A percentile compares a stretch with the other conserved stretches of the same genome.
Evolutionary conservation across 2,888 invertebrate species (phyloP).

Genomic region (Noctua pronuba): DNA sequence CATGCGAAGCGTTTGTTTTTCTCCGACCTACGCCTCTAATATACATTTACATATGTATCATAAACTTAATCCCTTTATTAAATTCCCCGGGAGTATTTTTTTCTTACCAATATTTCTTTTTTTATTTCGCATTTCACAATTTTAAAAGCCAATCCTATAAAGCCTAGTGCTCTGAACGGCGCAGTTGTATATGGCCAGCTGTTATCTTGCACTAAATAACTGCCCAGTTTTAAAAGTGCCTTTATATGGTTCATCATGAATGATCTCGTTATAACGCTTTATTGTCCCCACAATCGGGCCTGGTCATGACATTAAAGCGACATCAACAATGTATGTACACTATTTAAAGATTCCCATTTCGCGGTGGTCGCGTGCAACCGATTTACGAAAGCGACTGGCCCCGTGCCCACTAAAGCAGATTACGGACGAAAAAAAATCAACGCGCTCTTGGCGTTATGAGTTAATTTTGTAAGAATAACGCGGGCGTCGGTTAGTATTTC

Average conservation of each 20-base stretch:
- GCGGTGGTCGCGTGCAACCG: conserved; percentile 86
- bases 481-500: conserved; percentile 85
- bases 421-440: conserved; percentile 87
- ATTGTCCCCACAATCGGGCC: conserved; percentile 86
- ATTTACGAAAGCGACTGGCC: conserved; percentile 89
- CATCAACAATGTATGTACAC: conserved; percentile 88
- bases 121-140: conserved; percentile 61
- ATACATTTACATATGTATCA: conserved; percentile 82
- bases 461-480: conserved; percentile 90
- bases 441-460: conserved; percentile 89
- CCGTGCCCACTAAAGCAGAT: conserved; percentile 89
- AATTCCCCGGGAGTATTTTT: conserved; percentile 77
- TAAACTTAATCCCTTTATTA: conserved; percentile 85
- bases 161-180: conserved; percentile 51
- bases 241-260: conserved; percentile 76
- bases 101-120: conserved; percentile 70
- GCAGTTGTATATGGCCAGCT: conserved; percentile 56
- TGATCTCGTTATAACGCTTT: conserved; percentile 87
- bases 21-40: conserved; percentile 79
- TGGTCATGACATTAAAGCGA: conserved; percentile 85
- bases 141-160: conserved; percentile 56
- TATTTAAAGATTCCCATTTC: conserved; percentile 89
- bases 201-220: conserved; percentile 70
- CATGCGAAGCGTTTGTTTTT: conserved; percentile 86
- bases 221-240: conserved; percentile 65